Evolutionary conservation across 2,888 invertebrate genomes (phyloP).

Genomic region (Dendrolimus houi): DNA sequence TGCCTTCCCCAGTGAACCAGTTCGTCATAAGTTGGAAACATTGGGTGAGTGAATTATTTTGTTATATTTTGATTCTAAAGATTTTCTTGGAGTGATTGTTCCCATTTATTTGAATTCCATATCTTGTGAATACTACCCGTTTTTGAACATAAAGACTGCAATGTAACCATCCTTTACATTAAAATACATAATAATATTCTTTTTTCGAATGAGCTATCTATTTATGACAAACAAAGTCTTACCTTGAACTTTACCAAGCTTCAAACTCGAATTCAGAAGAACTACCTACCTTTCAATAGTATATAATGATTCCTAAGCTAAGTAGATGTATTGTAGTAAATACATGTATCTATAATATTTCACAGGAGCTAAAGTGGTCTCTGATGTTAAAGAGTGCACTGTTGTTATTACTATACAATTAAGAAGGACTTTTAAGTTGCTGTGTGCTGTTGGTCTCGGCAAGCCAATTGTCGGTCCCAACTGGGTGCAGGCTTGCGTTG

Average conservation of each 20-base stretch:
- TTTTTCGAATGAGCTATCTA: too few relatives aligned
- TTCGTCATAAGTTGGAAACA: conserved; percentile 41
- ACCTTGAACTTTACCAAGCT: too few relatives aligned
- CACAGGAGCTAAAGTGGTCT: conserved; percentile 73
- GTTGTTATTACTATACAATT: conserved; percentile 74
- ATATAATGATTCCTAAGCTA: not conserved
- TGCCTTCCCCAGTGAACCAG: conserved; percentile 47
- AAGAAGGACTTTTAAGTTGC: conserved; percentile 76
- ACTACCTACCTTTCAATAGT: too few relatives aligned
- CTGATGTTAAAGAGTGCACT: conserved; percentile 58
- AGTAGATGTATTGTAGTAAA: not conserved
- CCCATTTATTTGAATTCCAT: not conserved
- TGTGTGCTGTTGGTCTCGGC: conserved; percentile 76
- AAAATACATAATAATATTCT: not conserved
- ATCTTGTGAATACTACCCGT: not conserved
- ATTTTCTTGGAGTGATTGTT: too few relatives aligned
- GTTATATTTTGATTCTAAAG: not conserved
- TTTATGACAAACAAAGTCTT: too few relatives aligned
- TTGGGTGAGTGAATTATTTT: conserved; percentile 37
- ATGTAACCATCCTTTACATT: not conserved
- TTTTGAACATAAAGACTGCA: not conserved
- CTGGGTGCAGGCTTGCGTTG: conserved; percentile 60
- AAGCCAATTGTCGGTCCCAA: conserved; percentile 73
- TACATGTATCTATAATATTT: conserved; percentile 1
- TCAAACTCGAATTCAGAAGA: too few relatives aligned